Evolutionary conservation across 2,888 invertebrate species (phyloP), one percentile per base, ranked within the genome.

Genomic region (Megaustenia siamemsis): DNA sequence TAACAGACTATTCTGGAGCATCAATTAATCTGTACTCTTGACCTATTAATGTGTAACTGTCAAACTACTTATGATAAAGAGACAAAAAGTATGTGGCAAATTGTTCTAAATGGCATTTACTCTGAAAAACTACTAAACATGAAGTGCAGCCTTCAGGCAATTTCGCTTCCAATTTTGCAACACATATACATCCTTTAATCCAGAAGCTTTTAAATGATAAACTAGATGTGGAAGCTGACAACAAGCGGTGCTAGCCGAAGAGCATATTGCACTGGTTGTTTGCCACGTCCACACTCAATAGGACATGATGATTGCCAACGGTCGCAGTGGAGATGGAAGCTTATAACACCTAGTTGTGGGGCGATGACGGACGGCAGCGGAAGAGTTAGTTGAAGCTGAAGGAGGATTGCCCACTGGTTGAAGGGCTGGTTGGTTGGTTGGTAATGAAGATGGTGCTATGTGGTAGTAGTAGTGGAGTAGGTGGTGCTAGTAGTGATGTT

Each of bases 361-460:
- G 63, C 68, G 66, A 21, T 75, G 76, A 76, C 68, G 43, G 81
- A 76, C 69, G 45, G 73, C 82, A 82, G 73, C 73, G 18, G 75
- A 45, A 45, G 68, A 69, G 49, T 45, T 77, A 69, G 35, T 56
- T 77, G 83, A 38, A 53, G 76, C 18, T 77, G 71, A 69, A 68
- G 82, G 73, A 81, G 63, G 45, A n/a, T 49, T n/a, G 75, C 43
- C 35, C 63, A 32, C 77, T 35, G 49, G 32, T 76, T 32, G 81
- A 24, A 56, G 75, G 71, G 56, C 40, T 56, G 83, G 63, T 66
- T 82, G 68, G 68, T 71, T 49, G 80, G 83, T 77, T 83, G 83
- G 53, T 82, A 71, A 82, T 83, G 83, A 49, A 77, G 83, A 49
- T 77, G 76, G 77, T 82, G 43, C 75, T 83, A 68, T 43, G 76